phyloP scores from a whole-genome alignment of 2,113 vertebrate genomes.

The Tringa solitaria region DNA sequence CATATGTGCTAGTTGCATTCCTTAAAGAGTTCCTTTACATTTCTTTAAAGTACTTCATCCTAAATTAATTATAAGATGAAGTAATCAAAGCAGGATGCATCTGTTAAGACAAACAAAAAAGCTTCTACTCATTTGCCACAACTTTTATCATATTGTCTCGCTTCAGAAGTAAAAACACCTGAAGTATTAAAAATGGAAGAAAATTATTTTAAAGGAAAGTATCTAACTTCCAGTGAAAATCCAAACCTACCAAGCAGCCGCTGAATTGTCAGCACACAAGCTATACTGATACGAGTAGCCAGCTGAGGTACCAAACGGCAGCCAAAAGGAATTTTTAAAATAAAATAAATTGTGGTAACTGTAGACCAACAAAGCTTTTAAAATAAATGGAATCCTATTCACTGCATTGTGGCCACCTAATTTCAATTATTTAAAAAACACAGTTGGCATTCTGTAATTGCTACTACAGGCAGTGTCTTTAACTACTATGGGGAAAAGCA shows the following conservation, averaged over 20 bases:
- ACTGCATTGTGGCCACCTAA: background rate
- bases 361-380: slow-evolving; percentile 43
- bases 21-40: background rate
- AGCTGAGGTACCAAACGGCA: background rate
- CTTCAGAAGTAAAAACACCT: background rate
- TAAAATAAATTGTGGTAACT: background rate
- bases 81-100: background rate
- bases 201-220: background rate
- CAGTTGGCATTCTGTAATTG: slow-evolving; percentile 13
- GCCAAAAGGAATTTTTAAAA: slow-evolving; percentile 1
- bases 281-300: background rate
- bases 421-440: slow-evolving; percentile 39
- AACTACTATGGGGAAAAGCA: background rate
- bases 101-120: background rate
- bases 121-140: background rate
- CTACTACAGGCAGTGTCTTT: background rate
- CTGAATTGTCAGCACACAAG: background rate
- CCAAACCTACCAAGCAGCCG: background rate
- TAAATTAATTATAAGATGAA: slow-evolving; percentile 15
- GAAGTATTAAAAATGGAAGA: background rate
- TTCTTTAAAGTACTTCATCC: background rate
- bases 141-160: background rate
- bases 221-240: background rate
- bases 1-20: background rate
- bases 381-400: slow-evolving; percentile 8